Base-by-base conservation (phyloP, 2,797 vertebrate genomes). In the Poecile montanus region DNA sequence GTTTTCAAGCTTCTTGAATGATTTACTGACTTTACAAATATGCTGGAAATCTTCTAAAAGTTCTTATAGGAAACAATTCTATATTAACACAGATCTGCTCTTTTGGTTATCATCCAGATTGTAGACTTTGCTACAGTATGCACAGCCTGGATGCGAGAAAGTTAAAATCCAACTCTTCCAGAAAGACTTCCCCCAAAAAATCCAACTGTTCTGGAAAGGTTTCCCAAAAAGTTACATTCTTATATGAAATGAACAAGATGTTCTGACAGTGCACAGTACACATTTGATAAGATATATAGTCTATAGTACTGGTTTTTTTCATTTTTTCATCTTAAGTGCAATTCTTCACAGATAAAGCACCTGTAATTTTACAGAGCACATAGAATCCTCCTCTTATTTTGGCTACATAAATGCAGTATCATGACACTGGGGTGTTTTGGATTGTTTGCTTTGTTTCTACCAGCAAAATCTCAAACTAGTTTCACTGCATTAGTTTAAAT, bases 301-400 rank as follows among this genome's bases (percentile, higher is more conserved):
- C 34, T n/a, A 58, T 22, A 62, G 45, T 25, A 50, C 5, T 1
- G 1, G 1, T 29, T 74, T 88, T 53, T 72, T 44, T 70, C 44
- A 7, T 38, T 88, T 87, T 60, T 88, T 82, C 11, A 42, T 50
- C 40, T 50, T 10, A 89, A 67, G 17, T 42, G 45, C 42, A 81
- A 66, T 71, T 74, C 57, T 84, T 92, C 61, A 60, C 48, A 66
- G 67, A 36, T n/a, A 87, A 88, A 88, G 29, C 25, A 72, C 34
- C 44, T 61, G 12, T 32, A 72, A 90, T 70, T 73, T 82, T 76
- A 89, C 32, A 74, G 30, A 62, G 48, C 26, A 71, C 16, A 26
- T 36, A 78, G 76, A 92, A 73, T 23, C 16, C 15, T 80, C 32
- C 5, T 84, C 53, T 40, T 74, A 12, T 61, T 88, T 85, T 67